These are phyloP conservation scores for Philereme transversata DNA, from an alignment of 2,888 invertebrate species.

Conservation along the genomic window DNA sequence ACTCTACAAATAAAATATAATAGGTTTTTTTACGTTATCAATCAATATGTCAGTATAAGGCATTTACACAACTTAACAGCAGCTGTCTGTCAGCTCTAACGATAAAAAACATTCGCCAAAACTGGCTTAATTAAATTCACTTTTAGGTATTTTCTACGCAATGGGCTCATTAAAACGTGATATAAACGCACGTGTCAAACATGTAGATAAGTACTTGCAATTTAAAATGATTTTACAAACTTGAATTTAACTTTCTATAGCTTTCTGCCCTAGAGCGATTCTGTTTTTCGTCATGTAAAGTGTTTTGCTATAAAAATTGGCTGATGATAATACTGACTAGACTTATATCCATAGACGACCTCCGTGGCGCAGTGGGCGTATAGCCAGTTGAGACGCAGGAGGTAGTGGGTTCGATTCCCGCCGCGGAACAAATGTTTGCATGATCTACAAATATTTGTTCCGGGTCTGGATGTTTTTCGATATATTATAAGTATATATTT, in stretches of 20 bases:
- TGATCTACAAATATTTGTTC: too few relatives aligned
- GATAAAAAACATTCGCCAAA: slow-evolving; percentile 12
- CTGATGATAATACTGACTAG: too few relatives aligned
- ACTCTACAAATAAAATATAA: background rate
- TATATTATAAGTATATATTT: too few relatives aligned
- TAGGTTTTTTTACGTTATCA: slow-evolving; percentile 18
- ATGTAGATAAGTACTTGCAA: slow-evolving; percentile 7
- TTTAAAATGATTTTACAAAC: slow-evolving; percentile 20
- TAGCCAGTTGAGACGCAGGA: too few relatives aligned
- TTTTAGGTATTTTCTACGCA: slow-evolving; percentile 17
- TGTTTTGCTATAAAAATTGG: background rate
- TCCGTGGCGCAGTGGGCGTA: too few relatives aligned
- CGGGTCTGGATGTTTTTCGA: too few relatives aligned
- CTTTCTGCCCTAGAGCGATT: slow-evolving; percentile 30
- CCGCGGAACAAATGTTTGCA: too few relatives aligned
- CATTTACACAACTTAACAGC: slow-evolving; percentile 23
- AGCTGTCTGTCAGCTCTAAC: slow-evolving; percentile 11
- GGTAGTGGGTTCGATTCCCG: too few relatives aligned
- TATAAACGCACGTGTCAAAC: slow-evolving; percentile 20
- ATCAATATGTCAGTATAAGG: slow-evolving; percentile 28
- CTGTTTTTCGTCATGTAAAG: slow-evolving; percentile 13
- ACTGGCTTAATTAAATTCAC: slow-evolving; percentile 17
- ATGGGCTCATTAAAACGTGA: slow-evolving; percentile 23
- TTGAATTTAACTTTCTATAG: slow-evolving; percentile 31
- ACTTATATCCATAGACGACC: too few relatives aligned